Base-by-base conservation (phyloP, 2,888 invertebrate species). In the Synanthedon vespiformis region DNA sequence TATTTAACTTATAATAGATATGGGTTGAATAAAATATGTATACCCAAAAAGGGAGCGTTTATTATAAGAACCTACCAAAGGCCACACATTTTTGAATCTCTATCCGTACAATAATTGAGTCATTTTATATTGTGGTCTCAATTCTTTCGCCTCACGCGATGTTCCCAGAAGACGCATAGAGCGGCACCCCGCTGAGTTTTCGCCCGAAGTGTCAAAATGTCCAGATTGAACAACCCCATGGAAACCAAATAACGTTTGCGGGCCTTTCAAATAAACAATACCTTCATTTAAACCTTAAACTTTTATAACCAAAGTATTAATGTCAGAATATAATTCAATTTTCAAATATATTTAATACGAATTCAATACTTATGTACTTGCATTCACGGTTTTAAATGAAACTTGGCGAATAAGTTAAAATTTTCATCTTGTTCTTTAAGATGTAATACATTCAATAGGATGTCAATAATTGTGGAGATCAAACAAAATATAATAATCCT, bases 201-300 rank as follows among this genome's bases (percentile, higher is more conserved):
- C 77, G 76, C 74, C 77, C 77, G 76, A 86, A 84, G 84, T 85
- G 87, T 87, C 87, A 86, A 84, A 83, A 84, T 80, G 81, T 78
- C 77, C 72, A 71, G 73, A 64, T 72, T 67, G 71, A 77, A 68
- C 81, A 75, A 80, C 77, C 77, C 78, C 64, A 66, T 63, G 62
- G 60, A 60, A 49, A 67, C 61, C 58, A 57, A 59, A 56, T 57
- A 59, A 54, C 53, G 57, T 62, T 58, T 55, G 22, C 51, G 58
- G 55, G 40, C 52, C 22, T 34, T 27, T 27, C 5, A 50, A 22
- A 48, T 34, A 34, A 14, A 48, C 13, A 48, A 48, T 18, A 13
- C 4, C 48, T 14, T 16, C 4, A 48, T 44, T 44, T 44, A n/a
- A 13, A 48, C 48, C 48, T 48, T 51, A 16, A 40, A 40, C 10